Conservation (phyloP, 2,888 invertebrate genomes). For the Limnephilus marmoratus region DNA sequence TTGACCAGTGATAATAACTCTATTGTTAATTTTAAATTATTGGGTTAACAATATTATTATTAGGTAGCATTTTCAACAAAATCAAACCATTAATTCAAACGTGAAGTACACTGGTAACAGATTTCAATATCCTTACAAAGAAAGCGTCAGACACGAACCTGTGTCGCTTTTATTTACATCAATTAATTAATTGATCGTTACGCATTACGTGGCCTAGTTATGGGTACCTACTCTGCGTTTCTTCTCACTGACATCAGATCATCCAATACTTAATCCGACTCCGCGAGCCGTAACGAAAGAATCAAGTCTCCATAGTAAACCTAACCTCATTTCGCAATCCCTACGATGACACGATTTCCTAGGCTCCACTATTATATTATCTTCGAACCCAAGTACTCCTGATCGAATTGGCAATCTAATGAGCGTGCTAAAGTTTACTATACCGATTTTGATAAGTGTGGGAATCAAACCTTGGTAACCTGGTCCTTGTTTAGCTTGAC, state of each 20-base stretch:
- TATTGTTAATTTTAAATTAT: too few relatives aligned
- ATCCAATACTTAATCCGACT: not conserved
- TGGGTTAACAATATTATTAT: too few relatives aligned
- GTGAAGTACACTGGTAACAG: too few relatives aligned
- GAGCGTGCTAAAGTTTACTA: not conserved
- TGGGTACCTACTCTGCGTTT: not conserved
- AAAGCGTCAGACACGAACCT: not conserved
- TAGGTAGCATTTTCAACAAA: too few relatives aligned
- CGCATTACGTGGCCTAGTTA: not conserved
- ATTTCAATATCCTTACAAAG: not conserved
- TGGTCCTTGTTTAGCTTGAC: not conserved
- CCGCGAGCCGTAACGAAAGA: not conserved
- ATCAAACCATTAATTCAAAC: too few relatives aligned
- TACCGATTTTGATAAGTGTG: not conserved
- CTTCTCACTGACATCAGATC: not conserved
- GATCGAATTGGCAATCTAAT: not conserved
- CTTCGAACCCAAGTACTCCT: not conserved
- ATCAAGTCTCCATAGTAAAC: not conserved
- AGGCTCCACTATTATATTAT: not conserved
- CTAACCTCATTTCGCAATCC: not conserved
- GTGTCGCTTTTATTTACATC: not conserved
- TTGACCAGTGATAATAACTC: too few relatives aligned
- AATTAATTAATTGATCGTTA: not conserved
- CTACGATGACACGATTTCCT: not conserved
- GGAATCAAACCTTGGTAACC: not conserved